Evolutionary conservation across 2,797 vertebrate genomes (phyloP), one percentile per base, ranked within the genome.

Genomic region (Gymnocypris eckloni): DNA sequence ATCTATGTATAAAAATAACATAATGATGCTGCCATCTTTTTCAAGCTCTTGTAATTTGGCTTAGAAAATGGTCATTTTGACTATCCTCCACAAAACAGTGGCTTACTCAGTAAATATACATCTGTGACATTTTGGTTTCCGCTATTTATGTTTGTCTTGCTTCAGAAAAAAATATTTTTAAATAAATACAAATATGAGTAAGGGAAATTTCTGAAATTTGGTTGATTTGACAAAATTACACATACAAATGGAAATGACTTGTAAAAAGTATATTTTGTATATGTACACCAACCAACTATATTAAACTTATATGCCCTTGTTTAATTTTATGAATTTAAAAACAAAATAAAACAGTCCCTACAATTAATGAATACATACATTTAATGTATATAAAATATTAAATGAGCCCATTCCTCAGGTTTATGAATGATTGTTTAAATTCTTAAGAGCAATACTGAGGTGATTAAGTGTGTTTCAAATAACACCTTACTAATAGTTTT

Each of bases 401-500:
- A 61, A 52, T 5, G 4, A 52, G 15, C 4, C 52, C 20, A 59
- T 78, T 15, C 76, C 22, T 41, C 13, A 16, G 39, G 13, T 22
- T 59, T n/a, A 25, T 20, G 54, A 18, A 59, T 8, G 54, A 39
- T 7, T 4, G 18, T 22, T 43, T 61, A 16, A 43, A 79, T 16
- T 61, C 37, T 39, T n/a, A 78, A 78, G 22, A 61, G 54, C 6
- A 43, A n/a, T 43, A 8, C 61, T 61, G 25, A 41, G 33, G 1
- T 0, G 37, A 78, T 78, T 25, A 59, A 25, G 52, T 59, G 10
- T 41, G 37, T 33, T 80, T 73, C 25, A 71, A 50, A n/a, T 12
- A 61, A 59, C 66, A 33, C 15, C 37, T 82, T 86, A 22, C 37
- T 80, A 76, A 88, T 80, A 33, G 56, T 83, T 67, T n/a, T 70